Percentiles rank a stretch among this genome's conserved stretches.
Conservation (phyloP, 2,797 vertebrate species). For the Heterohyrax brucei region DNA sequence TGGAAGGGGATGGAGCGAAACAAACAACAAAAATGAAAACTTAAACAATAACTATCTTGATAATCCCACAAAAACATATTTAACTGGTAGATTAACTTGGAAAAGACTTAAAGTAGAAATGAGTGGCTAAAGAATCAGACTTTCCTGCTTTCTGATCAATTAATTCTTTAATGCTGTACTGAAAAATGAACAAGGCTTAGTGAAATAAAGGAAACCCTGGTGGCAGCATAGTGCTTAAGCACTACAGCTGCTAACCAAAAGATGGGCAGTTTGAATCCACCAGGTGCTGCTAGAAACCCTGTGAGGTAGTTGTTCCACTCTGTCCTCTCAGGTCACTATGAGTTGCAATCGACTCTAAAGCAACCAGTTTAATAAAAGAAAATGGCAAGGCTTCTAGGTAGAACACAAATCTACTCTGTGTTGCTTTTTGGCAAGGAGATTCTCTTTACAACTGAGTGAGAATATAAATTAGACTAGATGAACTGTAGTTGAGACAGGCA, state of each 20-base stretch:
- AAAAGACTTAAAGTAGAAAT: not conserved
- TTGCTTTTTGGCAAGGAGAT: slow-evolving; percentile 56
- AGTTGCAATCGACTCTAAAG: too few relatives aligned
- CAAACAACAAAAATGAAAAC: not conserved
- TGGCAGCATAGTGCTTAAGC: too few relatives aligned
- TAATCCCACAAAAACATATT: not conserved
- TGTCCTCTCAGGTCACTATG: too few relatives aligned
- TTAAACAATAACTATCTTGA: not conserved
- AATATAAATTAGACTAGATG: not conserved
- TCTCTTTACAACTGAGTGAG: slow-evolving; percentile 66
- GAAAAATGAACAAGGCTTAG: slow-evolving; percentile 2
- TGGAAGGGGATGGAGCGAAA: not conserved
- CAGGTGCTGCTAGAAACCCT: too few relatives aligned
- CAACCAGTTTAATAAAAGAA: slow-evolving; percentile 28
- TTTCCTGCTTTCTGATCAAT: not conserved
- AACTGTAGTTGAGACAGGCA: slow-evolving; percentile 45
- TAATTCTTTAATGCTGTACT: not conserved
- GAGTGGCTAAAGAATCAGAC: not conserved
- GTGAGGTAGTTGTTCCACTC: too few relatives aligned
- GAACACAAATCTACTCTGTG: not conserved
- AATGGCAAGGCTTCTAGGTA: slow-evolving; percentile 11
- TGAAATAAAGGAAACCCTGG: not conserved
- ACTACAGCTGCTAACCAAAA: too few relatives aligned
- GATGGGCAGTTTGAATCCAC: too few relatives aligned
- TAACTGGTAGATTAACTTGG: not conserved